Base-by-base conservation (phyloP, 2,113 vertebrate genomes). In the Hyperopisus bebe region DNA sequence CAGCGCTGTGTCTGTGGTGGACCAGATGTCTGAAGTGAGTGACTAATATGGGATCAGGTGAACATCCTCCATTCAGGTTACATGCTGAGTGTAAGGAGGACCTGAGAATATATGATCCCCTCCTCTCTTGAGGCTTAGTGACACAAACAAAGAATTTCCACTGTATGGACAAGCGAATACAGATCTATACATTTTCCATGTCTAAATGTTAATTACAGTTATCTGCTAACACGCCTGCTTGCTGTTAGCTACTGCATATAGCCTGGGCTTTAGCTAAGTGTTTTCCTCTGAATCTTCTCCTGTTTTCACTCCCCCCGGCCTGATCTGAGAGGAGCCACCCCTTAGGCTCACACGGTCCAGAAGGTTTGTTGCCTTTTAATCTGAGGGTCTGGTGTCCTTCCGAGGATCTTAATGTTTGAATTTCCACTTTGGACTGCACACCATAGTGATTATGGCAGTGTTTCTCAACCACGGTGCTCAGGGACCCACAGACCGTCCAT, bases 141-240 rank as follows among this genome's bases (percentile, higher is more conserved):
- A 19, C 17, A 42, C 35, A 80, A 35, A 80, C 74, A 80, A 80
- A 6, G 17, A 19, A 80, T 80, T 80, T 42, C 74, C 74, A 42
- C 74, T 80, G 83, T 48, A 27, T 47, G 83, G 44, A 86, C 44
- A 86, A 24, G 46, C 24, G 24, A 15, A 27, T 27, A 6, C 74
- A 86, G 24, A 44, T 15, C 83, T 50, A 48, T 86, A 86, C 44
- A 86, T 48, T 86, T 24, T 13, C 44, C 44, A 50, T 85, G 82
- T 85, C 85, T 27, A 53, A 87, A n/a, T 50, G 50, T 27, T 87
- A 87, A 87, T 87, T 87, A 55, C 47, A 35, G 50, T 47, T 87
- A 21, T 39, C 47, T 35, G 48, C 85, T 87, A 53, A 87, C 50
- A 27, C 0, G 50, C 47, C 47, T 53, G 5, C 50, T 5, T 55